Base-by-base conservation (phyloP, 2,888 invertebrate species). In the Drosophila gaucha region DNA sequence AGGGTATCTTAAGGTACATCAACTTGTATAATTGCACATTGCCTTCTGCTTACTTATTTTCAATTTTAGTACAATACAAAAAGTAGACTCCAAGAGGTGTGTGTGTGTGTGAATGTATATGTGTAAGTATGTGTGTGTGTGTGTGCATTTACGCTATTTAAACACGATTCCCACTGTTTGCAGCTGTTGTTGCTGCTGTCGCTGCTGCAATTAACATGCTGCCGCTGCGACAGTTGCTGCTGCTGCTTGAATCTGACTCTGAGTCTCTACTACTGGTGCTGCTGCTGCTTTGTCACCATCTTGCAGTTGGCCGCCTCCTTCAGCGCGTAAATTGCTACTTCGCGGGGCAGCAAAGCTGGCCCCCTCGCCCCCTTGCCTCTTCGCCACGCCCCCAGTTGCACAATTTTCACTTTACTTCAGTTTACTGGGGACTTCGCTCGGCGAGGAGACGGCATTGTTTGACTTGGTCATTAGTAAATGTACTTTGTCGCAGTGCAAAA, bases 391-490 rank as follows among this genome's bases (percentile, higher is more conserved):
- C 35, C 41, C 5, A 26, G 51, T 49, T 52, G 70, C 67, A 65
- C 62, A 67, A 55, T 63, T 80, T 67, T 67, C 73, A 75, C 67
- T 80, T 83, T 65, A 64, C 68, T 74, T 58, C 65, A 70, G 68
- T 64, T 78, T 67, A 65, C 64, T 52, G 67, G 52, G 50, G 46
- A 76, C 62, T 54, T 60, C 39, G 57, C 56, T 63, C 52, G 46
- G 33, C 33, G 51, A 47, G 59, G 30, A 49, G 70, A 57, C 14
- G 82, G 67, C 71, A 79, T 85, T 85, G 84, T 87, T 85, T 85
- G 85, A 87, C 85, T 87, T 87, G 85, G 84, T 85, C 84, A 85
- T 85, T 85, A 85, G 84, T 85, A 85, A 85, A 85, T 85, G 87
- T 87, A 87, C 82, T 87, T 85, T 87, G 86, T 86, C 87, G 79